Conservation (phyloP, 2,113 vertebrate species). For the Oenanthe melanoleuca region DNA sequence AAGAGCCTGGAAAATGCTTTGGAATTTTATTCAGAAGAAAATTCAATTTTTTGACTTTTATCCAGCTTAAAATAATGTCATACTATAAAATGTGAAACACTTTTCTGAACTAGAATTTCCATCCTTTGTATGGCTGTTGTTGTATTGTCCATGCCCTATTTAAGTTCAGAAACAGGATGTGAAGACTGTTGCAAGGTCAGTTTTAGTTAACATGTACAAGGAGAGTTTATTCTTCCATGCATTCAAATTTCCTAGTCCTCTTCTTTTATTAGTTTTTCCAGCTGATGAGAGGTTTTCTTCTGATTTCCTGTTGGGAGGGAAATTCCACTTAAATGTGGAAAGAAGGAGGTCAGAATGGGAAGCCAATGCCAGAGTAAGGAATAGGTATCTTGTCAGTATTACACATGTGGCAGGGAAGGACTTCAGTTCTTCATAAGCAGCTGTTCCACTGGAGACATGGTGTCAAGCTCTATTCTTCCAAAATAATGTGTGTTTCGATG, state of each 20-base stretch:
- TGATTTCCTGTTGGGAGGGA: not conserved
- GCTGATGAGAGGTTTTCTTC: conserved; percentile 14
- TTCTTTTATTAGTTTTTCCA: not conserved
- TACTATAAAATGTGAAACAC: not conserved
- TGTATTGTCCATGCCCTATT: not conserved
- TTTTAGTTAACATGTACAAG: not conserved
- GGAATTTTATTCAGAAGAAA: conserved; percentile 18
- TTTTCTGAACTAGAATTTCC: not conserved
- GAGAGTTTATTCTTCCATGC: conserved; percentile 4
- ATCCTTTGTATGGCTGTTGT: not conserved
- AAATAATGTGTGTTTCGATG: not conserved
- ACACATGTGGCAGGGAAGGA: not conserved
- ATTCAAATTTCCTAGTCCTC: not conserved
- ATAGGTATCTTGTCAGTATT: not conserved
- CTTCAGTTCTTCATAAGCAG: not conserved
- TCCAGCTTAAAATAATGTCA: conserved; percentile 2
- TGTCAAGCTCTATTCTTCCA: not conserved
- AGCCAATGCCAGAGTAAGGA: not conserved
- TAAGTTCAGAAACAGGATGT: not conserved
- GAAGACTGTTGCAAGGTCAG: not conserved
- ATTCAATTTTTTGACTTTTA: not conserved
- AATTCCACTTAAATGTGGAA: not conserved
- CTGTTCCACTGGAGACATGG: not conserved
- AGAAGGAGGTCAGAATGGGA: not conserved
- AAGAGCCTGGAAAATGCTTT: conserved; percentile 5